Percentiles rank a stretch among this genome's conserved stretches.
Conservation (phyloP, 2,888 invertebrate genomes). For the Oscheius sp. region DNA sequence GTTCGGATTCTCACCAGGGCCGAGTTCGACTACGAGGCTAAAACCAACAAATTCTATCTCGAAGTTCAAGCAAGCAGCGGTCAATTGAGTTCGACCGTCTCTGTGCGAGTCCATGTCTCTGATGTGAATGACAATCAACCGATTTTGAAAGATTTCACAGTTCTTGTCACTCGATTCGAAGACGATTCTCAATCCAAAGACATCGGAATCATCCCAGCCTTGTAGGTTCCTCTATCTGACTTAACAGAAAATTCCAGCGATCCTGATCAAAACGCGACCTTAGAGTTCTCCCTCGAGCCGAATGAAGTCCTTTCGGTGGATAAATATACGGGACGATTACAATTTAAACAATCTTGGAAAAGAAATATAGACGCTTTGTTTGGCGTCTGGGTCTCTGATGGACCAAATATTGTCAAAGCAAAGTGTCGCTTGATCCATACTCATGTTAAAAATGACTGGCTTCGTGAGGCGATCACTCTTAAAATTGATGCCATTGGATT, state of each 20-base stretch:
- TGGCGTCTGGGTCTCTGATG: constrained; percentile 66
- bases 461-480: constrained; percentile 60
- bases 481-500: constrained; percentile 45
- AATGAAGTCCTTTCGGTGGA: constrained; percentile 63
- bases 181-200: constrained; percentile 38
- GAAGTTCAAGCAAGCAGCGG: constrained; percentile 80
- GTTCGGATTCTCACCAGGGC: constrained; percentile 86
- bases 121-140: constrained; percentile 88
- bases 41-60: constrained; percentile 85
- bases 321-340: constrained; percentile 57
- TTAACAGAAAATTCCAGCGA: constrained; percentile 49
- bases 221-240: constrained; percentile 43
- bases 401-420: constrained; percentile 67
- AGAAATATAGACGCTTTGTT: constrained; percentile 57
- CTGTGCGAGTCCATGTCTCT: constrained; percentile 64
- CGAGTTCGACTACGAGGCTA: constrained; percentile 93
- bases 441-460: constrained; percentile 47
- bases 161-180: constrained; percentile 75
- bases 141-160: constrained; percentile 87
- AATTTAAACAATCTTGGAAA: constrained; percentile 55
- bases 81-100: constrained; percentile 65
- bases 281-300: constrained; percentile 63
- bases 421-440: constrained; percentile 56
- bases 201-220: constrained; percentile 64
- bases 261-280: constrained; percentile 67